Percentiles rank a stretch among this genome's conserved stretches.
These are phyloP conservation scores for Aproaerema taeniolella DNA, from an alignment of 2,888 invertebrate species.

Conservation along the genomic window DNA sequence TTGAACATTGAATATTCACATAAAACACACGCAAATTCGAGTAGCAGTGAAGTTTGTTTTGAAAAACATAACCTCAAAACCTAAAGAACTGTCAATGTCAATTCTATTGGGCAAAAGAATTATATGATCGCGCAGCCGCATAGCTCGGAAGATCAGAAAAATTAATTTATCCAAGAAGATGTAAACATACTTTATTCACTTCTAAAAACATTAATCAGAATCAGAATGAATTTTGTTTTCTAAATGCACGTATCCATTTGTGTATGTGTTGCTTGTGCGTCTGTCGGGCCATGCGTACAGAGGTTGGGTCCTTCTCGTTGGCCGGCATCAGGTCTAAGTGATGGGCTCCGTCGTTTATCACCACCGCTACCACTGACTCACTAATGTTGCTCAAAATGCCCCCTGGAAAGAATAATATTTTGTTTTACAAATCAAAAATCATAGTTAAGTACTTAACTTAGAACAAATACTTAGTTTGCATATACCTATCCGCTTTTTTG, in stretches of 20 bases:
- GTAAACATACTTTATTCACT: background rate
- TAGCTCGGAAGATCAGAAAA: too few species aligned
- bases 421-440: too few species aligned
- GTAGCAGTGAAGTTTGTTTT: slow-evolving; percentile 2
- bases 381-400: slow-evolving; percentile 85
- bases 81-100: too few species aligned
- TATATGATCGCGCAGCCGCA: too few species aligned
- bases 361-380: slow-evolving; percentile 79
- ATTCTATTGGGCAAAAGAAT: too few species aligned
- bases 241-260: slow-evolving; percentile 73
- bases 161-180: too few species aligned
- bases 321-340: slow-evolving; percentile 87
- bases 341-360: slow-evolving; percentile 90
- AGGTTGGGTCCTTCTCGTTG: slow-evolving; percentile 80
- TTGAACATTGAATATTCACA: too few species aligned
- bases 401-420: slow-evolving; percentile 45
- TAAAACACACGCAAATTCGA: background rate
- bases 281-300: slow-evolving; percentile 79
- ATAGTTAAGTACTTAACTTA: too few species aligned
- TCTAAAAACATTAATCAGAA: background rate
- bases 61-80: too few species aligned
- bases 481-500: too few species aligned
- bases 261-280: slow-evolving; percentile 79
- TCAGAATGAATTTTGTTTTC: slow-evolving; percentile 18
- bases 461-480: too few species aligned